A percentile compares a stretch with the other conserved stretches of the same genome.
Conservation (phyloP, 2,113 vertebrate species). For the Lepus timidus region DNA sequence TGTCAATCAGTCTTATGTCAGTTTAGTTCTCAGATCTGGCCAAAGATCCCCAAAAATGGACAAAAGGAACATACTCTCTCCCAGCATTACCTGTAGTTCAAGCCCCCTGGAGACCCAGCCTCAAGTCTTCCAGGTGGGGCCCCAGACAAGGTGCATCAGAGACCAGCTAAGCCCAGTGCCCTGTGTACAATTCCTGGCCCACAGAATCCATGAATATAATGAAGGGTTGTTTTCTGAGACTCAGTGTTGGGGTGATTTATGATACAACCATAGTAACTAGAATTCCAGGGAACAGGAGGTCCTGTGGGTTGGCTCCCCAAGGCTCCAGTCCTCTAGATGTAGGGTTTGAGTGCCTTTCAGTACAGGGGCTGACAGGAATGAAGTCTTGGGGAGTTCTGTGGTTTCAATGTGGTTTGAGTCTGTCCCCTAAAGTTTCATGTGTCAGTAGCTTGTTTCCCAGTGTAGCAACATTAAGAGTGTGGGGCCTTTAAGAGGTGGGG, state of each 20-base stretch:
- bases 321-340: not conserved
- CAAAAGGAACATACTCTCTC: not conserved
- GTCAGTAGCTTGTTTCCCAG: no score
- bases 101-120: not conserved
- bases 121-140: not conserved
- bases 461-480: no score
- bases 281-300: not conserved
- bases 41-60: not conserved
- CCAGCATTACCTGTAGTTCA: not conserved
- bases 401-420: no score
- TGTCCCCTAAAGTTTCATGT: no score
- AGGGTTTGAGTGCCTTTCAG: not conserved
- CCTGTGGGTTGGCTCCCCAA: not conserved
- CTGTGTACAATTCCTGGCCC: not conserved
- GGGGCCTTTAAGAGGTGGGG: no score
- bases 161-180: not conserved
- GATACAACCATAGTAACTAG: not conserved
- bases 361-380: not conserved
- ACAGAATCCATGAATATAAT: not conserved
- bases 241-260: not conserved
- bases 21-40: not conserved
- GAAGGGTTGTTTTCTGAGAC: not conserved
- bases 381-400: not conserved
- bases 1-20: not conserved
- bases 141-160: not conserved